Evolutionary conservation across 2,888 invertebrate species (phyloP).

Genomic region (Amorpha juglandis): DNA sequence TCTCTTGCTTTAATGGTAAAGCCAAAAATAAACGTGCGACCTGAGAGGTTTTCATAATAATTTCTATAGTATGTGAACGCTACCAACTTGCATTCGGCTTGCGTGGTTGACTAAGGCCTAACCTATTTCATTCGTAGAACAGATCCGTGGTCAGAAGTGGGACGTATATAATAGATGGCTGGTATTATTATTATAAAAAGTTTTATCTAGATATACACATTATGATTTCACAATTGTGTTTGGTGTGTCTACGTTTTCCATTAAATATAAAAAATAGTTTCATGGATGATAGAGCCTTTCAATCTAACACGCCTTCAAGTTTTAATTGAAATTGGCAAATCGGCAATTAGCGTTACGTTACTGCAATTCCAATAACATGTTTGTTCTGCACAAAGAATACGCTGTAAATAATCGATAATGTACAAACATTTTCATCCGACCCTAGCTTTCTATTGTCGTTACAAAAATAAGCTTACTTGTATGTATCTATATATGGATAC

Average conservation of each 20-base stretch:
- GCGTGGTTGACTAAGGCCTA: no score
- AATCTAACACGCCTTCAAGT: conserved; percentile 47
- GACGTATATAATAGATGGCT: no score
- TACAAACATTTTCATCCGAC: conserved; percentile 46
- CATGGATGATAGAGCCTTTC: conserved; percentile 44
- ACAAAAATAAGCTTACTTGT: conserved; percentile 15
- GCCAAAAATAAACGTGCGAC: no score
- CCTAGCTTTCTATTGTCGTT: conserved; percentile 50
- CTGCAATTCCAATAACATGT: conserved; percentile 52
- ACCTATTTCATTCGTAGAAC: no score
- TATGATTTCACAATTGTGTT: conserved; percentile 6
- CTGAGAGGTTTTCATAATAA: no score
- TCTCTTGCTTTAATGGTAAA: no score
- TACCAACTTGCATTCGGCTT: no score
- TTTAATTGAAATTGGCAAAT: conserved; percentile 56
- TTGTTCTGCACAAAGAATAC: conserved; percentile 51
- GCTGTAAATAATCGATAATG: conserved; percentile 65
- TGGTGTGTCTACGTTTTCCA: not conserved
- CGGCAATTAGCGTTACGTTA: conserved; percentile 54
- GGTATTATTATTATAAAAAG: not conserved
- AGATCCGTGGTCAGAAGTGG: no score
- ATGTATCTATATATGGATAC: not conserved
- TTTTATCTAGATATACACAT: not conserved
- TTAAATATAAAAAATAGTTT: conserved; percentile 35
- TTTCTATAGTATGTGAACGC: no score